Evolutionary conservation across 2,113 vertebrate genomes (phyloP), one percentile per base, ranked within the genome.

Genomic region (Hypocryptadius cinnamomeus): DNA sequence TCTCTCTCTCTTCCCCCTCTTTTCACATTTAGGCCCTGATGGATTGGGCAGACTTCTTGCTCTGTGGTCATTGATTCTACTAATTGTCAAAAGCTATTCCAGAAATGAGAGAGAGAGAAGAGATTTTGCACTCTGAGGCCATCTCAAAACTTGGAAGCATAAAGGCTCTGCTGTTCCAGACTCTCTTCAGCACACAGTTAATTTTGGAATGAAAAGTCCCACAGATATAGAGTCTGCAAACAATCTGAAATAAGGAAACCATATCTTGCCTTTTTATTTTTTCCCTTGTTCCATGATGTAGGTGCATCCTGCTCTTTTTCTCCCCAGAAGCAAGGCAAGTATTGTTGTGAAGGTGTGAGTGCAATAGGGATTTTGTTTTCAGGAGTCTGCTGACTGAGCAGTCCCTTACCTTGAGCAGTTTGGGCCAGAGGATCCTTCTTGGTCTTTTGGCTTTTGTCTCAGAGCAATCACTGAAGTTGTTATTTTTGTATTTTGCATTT

Each of bases 11-110:
- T 59, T 83, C 76, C 83, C 76, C 60, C 56, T 87, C 60, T 83
- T 89, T 91, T 94, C 87, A 74, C 85, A 65, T 94, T 83, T 56
- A 74, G 47, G n/a, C 60, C 27, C n/a, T 94, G 93, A 96, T 96
- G 85, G 76, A 93, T 94, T 93, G 82, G 48, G 48, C 87, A 94
- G 93, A 71, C 57, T 83, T 64, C 53, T 91, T 87, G 65, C 76
- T 92, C 90, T 86, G 79, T 80, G 72, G 85, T 88, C 79, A 44
- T 39, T 78, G 93, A 93, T 69, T 94, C 69, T 94, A 78, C 90
- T 95, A 92, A 91, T 90, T 89, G 71, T 94, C 92, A 89, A 90
- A 87, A 95, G 74, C 45, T 71, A 83, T 92, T 92, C 90, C 89
- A 95, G 87, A 92, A 83, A 85, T 35, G 59, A 81, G n/a, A n/a